phyloP scores from a whole-genome alignment of 2,113 vertebrate species.

The Dromiciops gliroides region DNA sequence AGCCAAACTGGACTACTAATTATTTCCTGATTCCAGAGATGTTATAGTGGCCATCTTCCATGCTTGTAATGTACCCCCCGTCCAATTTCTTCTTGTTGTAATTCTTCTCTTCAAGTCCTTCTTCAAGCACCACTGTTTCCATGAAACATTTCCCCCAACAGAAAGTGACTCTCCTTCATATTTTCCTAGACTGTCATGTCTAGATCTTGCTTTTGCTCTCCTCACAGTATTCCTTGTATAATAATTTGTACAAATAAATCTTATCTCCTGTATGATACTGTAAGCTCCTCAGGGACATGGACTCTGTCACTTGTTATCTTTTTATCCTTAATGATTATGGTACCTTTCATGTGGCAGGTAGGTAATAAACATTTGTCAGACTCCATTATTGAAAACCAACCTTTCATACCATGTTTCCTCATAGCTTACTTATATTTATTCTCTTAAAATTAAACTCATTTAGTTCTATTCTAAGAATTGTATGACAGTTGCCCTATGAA shows the following conservation, averaged over 20 bases:
- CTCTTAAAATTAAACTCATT: neutral
- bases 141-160: no score
- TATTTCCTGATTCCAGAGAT: neutral
- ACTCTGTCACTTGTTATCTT: neutral
- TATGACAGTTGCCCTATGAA: neutral
- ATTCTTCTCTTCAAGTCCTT: neutral
- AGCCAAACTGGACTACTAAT: neutral
- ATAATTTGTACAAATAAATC: neutral
- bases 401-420: neutral
- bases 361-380: neutral
- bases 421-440: neutral
- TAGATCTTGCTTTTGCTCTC: neutral
- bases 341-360: neutral
- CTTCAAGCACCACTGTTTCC: neutral
- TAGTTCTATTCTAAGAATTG: neutral
- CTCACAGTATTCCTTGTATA: neutral
- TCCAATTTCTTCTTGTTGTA: neutral
- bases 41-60: rapidly evolving
- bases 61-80: neutral
- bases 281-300: neutral
- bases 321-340: neutral
- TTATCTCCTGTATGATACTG: neutral
- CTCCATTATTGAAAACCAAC: neutral
- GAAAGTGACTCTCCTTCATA: neutral
- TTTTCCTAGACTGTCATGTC: neutral